Evolutionary conservation across 2,113 vertebrate species (phyloP), one percentile per base, ranked within the genome.

Genomic region (Sinosuthora webbiana): DNA sequence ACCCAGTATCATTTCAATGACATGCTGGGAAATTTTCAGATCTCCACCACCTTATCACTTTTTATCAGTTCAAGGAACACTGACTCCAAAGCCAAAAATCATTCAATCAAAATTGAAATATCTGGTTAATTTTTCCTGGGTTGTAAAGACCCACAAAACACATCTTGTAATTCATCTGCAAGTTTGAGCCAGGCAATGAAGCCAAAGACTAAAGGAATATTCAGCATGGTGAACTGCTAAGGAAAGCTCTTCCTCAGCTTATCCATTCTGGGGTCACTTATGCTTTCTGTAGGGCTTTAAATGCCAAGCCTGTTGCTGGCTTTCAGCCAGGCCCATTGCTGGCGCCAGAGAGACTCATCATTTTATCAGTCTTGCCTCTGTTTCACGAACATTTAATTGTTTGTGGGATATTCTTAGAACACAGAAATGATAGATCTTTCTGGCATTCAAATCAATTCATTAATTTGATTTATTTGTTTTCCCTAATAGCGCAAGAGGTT

Each of bases 381-480:
- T 83, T 96, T 91, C 75, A 75, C 0, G 68, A 95, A 67, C 90
- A 71, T 91, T 89, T 93, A 96, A 89, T 95, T 96, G 90, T 96
- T 95, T 93, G 86, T 63, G 90, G 87, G 89, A 77, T 96, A 96
- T 97, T 93, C 94, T 97, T 96, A 97, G 95, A 96, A 92, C 83
- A 89, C 65, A 93, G 77, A 95, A 95, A 89, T 77, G 24, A 83
- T 42, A 80, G 83, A 75, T 89, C 69, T 92, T 96, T 88, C 77
- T 88, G 88, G 81, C 78, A 93, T 81, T 93, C 56, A 69, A 74
- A 92, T 90, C 13, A 91, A 96, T 95, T 87, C 23, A 81, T 87
- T 95, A 56, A 83, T 89, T 80, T 91, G 89, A 96, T 96, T 95
- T 97, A 97, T 96, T 96, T 96, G 81, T 96, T 91, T 95, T 95